Percentiles rank a stretch among this genome's conserved stretches.
Evolutionary conservation across 1,140 invertebrate species (phyloP).

Genomic region (Drosophila nigromelanica): DNA sequence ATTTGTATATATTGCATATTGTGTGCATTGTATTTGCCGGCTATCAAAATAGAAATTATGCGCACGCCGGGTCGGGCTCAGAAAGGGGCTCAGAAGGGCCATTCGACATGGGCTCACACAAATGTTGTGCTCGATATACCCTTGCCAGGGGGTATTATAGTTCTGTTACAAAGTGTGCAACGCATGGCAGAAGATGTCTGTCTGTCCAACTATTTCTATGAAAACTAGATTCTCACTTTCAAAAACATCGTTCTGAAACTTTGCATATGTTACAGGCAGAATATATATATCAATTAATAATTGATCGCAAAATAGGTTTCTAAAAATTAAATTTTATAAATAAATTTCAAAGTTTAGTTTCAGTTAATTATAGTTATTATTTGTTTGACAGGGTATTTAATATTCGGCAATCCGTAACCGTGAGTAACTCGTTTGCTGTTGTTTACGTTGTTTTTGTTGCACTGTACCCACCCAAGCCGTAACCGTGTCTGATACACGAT

Average conservation of each 20-base stretch:
- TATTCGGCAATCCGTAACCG: too few relatives aligned
- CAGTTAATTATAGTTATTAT: too few relatives aligned
- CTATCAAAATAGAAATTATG: conserved; percentile 82
- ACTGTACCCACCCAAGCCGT: conserved; percentile 57
- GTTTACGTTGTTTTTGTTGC: conserved; percentile 49
- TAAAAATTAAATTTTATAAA: too few relatives aligned
- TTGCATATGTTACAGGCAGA: too few relatives aligned
- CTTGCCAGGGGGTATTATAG: not conserved
- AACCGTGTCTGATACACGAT: conserved; percentile 70
- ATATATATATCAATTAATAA: too few relatives aligned
- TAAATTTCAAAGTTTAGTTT: too few relatives aligned
- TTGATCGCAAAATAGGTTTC: too few relatives aligned
- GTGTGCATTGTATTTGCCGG: conserved; percentile 69
- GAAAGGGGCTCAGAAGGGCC: conserved; percentile 30
- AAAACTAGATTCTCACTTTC: too few relatives aligned
- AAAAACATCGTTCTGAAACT: too few relatives aligned
- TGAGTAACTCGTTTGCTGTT: conserved; percentile 1
- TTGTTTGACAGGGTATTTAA: not conserved
- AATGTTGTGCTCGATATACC: conserved; percentile 28
- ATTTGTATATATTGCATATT: conserved; percentile 63
- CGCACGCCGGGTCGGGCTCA: conserved; percentile 21
- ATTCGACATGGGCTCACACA: conserved; percentile 63
- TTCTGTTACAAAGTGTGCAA: too few relatives aligned
- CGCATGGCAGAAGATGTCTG: too few relatives aligned
- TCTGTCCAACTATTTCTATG: too few relatives aligned